Base-by-base conservation (phyloP, 2,888 invertebrate genomes). In the Nasonia oneida region DNA sequence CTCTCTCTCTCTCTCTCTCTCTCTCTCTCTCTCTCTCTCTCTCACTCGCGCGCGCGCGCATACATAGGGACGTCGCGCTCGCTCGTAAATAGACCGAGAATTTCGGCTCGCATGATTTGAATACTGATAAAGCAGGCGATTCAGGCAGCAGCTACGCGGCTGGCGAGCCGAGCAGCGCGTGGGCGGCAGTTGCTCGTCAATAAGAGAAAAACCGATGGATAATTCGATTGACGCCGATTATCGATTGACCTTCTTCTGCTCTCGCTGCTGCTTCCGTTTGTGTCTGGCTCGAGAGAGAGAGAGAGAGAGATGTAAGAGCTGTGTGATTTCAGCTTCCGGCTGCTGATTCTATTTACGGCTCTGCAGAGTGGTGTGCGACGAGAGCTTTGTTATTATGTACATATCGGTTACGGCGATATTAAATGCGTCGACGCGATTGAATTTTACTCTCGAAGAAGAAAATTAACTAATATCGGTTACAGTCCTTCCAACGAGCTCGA, bases 71-170 rank as follows among this genome's bases (percentile, higher is more conserved):
- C 23, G 29, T 14, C 61, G 76, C 70, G 67, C 18, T 33, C 23
- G 4, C 37, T 81, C 64, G 79, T 82, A 87, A 87, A 84, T 82
- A 82, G 84, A 83, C 81, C 77, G 77, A 77, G 79, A 87, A 87
- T 87, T 87, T 84, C 64, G 84, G 47, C 39, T 64, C 37, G 57
- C 78, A 71, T 84, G 84, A 84, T 87, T 87, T 87, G 84, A 87
- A 87, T 84, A 82, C 57, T 76, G 82, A 87, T 79, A 81, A 78
- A 53, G 81, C 14, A 81, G 67, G 73, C 71, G 18, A 70, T 81
- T 77, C 53, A 39, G 73, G 6, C 71, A 6, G 50, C 23, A 50
- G 50, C 53, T 53, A 6, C 57, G 57, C 57, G 57, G 1, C 3
- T 57, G 18, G 15, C 18, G 57, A 57, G n/a, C 57, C 57, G 57